Base-by-base conservation (phyloP, 2,888 invertebrate genomes). In the Limenitis camilla region DNA sequence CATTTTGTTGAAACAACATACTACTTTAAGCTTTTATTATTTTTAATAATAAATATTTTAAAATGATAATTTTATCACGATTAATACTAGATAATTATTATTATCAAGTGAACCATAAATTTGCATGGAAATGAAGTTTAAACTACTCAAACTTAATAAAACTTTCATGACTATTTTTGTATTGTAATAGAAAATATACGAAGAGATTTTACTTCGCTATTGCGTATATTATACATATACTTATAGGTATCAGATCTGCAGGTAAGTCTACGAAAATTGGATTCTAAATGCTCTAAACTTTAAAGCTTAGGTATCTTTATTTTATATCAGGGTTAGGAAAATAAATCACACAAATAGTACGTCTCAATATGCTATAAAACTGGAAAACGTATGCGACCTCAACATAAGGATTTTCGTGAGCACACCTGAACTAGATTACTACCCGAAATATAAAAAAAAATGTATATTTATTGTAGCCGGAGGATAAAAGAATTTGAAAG, bases 351-450 rank as follows among this genome's bases (percentile, higher is more conserved):
- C 61, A 76, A 74, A 80, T 74, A 78, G 70, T 81, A 81, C 78
- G 78, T 82, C 81, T 83, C 86, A 87, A 86, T 85, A 85, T 82
- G 82, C 83, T 84, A 84, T 85, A 85, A 86, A 86, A 80, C 72
- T 67, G 69, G 75, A 62, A 68, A 79, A 79, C 72, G 79, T 78
- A 81, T 75, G 75, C 74, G 80, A 79, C 78, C 80, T 81, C 77
- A 78, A 68, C 72, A 71, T 62, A 71, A 71, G 80, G 78, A 81
- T 80, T 82, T 76, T 76, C 78, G 68, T 67, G 74, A 74, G 76
- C 77, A 74, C 85, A 84, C 86, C 86, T 85, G 86, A 81, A 82
- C 79, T 76, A 78, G 77, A 86, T 83, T 84, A 85, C 81, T 74
- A 79, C 81, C 78, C 78, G 76, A 63, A 58, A 71, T 77, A 76